Percentiles rank a stretch among this genome's conserved stretches.
These are phyloP conservation scores for Amblyjoppa proteus DNA, from an alignment of 2,888 invertebrate species.

Conservation along the genomic window DNA sequence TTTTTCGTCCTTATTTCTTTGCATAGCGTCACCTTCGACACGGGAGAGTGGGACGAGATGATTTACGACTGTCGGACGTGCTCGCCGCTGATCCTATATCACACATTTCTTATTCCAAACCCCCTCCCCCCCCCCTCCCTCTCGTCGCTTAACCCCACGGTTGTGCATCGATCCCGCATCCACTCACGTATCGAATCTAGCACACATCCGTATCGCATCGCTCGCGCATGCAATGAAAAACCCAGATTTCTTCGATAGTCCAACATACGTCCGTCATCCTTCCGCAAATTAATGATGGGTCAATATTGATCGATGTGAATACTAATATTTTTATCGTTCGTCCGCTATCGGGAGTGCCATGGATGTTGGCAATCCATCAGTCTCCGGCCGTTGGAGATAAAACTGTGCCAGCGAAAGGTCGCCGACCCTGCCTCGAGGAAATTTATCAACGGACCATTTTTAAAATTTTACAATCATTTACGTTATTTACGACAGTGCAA, in stretches of 20 bases:
- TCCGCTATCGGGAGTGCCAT: not conserved
- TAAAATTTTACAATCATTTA: not conserved
- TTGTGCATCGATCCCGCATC: constrained; percentile 28
- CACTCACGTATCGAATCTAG: constrained; percentile 6
- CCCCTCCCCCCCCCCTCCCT: not conserved
- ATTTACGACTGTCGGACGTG: constrained; percentile 77
- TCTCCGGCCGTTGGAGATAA: not conserved
- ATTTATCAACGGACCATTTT: not conserved
- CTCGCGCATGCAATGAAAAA: constrained; percentile 10
- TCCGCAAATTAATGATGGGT: constrained; percentile 50
- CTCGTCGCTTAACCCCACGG: not conserved
- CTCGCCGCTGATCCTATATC: constrained; percentile 49
- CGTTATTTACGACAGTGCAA: not conserved
- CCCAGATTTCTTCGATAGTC: constrained; percentile 39
- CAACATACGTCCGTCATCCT: constrained; percentile 18
- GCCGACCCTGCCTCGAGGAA: not conserved
- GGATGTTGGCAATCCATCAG: not conserved
- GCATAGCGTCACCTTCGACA: constrained; percentile 74
- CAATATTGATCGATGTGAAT: constrained; percentile 42
- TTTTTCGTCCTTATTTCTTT: constrained; percentile 42
- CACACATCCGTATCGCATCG: constrained; percentile 11
- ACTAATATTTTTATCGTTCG: constrained; percentile 17
- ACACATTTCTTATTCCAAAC: constrained; percentile 55
- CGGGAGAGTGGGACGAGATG: constrained; percentile 74
- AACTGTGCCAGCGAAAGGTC: not conserved